Evolutionary conservation across 2,797 vertebrate genomes (phyloP).

Genomic region (Carapus acus): DNA sequence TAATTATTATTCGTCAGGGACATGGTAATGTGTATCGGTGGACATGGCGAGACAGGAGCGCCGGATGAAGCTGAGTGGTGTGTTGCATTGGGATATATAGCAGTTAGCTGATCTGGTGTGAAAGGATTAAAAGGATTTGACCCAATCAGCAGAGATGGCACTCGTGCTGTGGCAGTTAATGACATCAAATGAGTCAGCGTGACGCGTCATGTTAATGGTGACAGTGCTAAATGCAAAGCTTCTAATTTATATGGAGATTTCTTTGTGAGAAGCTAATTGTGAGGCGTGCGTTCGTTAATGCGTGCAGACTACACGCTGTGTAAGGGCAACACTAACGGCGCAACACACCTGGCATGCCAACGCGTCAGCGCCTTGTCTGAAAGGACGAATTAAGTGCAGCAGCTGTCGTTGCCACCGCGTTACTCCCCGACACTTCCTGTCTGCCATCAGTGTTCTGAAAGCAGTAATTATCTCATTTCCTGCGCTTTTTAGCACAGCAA

Average conservation of each 20-base stretch:
- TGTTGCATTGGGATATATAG: conserved; percentile 56
- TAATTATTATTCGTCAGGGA: too few relatives aligned
- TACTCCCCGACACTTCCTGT: conserved; percentile 4
- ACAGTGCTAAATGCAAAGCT: conserved; percentile 33
- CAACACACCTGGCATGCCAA: conserved; percentile 3
- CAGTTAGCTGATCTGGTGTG: conserved; percentile 68
- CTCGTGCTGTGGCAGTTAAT: conserved; percentile 61
- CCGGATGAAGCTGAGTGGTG: conserved; percentile 60
- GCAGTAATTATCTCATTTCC: conserved; percentile 7
- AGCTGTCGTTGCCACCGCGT: conserved; percentile 3
- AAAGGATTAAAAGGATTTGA: conserved; percentile 73
- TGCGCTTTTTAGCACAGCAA: conserved; percentile 10
- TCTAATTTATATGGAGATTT: conserved; percentile 39
- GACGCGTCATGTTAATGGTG: conserved; percentile 60
- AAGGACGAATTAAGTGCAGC: neutral
- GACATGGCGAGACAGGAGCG: conserved; percentile 53
- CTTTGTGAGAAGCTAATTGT: conserved; percentile 24
- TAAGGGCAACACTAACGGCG: conserved; percentile 8
- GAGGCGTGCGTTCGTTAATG: conserved; percentile 18
- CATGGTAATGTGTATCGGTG: conserved; percentile 40
- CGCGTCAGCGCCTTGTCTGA: too few relatives aligned
- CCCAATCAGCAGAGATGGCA: conserved; percentile 64
- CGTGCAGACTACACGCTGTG: conserved; percentile 1
- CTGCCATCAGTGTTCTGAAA: neutral
- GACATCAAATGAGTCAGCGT: conserved; percentile 61